Evolutionary conservation across 2,113 vertebrate species (phyloP).

Genomic region (Nibea albiflora): DNA sequence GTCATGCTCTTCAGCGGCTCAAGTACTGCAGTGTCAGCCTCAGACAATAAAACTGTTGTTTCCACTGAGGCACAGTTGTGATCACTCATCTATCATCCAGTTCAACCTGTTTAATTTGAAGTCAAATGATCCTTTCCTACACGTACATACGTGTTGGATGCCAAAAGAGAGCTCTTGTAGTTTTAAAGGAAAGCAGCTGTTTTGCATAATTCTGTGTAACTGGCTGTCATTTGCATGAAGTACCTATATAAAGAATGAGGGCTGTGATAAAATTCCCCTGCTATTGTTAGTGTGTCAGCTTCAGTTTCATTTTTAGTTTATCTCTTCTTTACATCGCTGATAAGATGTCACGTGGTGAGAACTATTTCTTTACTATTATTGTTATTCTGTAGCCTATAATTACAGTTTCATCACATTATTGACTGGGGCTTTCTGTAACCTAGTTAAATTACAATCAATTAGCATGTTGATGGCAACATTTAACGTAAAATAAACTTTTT

Average conservation of each 20-base stretch:
- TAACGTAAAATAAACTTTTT: neutral
- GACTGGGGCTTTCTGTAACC: neutral
- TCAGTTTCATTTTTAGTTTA: neutral
- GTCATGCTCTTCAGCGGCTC: neutral
- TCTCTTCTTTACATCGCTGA: neutral
- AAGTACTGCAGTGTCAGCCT: neutral
- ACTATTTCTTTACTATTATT: too few relatives aligned
- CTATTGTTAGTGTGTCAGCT: neutral
- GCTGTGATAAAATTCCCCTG: neutral
- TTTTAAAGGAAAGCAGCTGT: neutral
- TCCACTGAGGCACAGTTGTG: neutral
- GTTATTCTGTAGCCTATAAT: neutral
- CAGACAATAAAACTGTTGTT: neutral
- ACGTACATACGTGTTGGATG: neutral
- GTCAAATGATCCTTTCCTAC: neutral
- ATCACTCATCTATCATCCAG: too few relatives aligned
- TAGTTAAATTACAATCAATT: neutral
- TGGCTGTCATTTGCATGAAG: neutral
- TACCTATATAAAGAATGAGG: neutral
- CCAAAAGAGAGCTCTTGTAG: neutral
- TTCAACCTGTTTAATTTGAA: neutral
- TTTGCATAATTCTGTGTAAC: slow-evolving; percentile 13
- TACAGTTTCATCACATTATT: neutral
- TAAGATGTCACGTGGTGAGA: neutral
- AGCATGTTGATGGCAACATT: neutral